phyloP scores from a whole-genome alignment of 2,888 invertebrate species.

The Dolichomitus sp. region DNA sequence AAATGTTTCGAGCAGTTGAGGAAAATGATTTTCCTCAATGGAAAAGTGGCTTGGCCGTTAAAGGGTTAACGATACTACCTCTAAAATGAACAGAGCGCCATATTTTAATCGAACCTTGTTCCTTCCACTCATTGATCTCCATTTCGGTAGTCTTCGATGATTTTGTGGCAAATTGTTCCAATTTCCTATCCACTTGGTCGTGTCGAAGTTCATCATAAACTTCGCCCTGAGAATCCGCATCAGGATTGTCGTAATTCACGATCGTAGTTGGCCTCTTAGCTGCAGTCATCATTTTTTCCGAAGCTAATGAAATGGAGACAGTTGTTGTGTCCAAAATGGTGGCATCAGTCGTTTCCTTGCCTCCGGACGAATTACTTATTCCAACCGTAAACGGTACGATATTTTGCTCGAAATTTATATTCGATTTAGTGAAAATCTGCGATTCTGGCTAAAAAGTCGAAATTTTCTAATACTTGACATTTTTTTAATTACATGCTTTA shows the following conservation, averaged over 20 bases:
- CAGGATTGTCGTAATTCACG: conserved; percentile 31
- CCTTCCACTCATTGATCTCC: conserved; percentile 28
- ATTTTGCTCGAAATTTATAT: conserved; percentile 47
- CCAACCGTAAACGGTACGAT: conserved; percentile 41
- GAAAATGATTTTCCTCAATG: too few species aligned
- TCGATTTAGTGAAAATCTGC: too few species aligned
- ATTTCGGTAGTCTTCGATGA: conserved; percentile 17
- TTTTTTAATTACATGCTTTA: too few species aligned
- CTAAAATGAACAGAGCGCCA: background rate
- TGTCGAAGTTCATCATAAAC: conserved; percentile 30
- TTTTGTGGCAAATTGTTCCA: conserved; percentile 7
- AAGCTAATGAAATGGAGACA: conserved; percentile 33
- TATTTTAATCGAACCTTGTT: conserved; percentile 31
- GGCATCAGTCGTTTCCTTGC: conserved; percentile 44
- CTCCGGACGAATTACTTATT: conserved; percentile 56
- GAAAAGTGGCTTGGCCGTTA: too few species aligned
- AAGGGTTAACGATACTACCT: background rate
- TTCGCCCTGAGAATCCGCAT: conserved; percentile 22
- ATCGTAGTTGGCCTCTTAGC: conserved; percentile 12
- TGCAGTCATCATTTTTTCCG: conserved; percentile 36
- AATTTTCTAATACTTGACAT: too few species aligned
- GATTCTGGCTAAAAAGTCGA: too few species aligned
- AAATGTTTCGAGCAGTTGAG: too few species aligned
- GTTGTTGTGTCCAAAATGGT: conserved; percentile 51
- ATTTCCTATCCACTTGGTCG: conserved; percentile 29